phyloP scores from a whole-genome alignment of 2,888 invertebrate species.

The Tenthredo notha region DNA sequence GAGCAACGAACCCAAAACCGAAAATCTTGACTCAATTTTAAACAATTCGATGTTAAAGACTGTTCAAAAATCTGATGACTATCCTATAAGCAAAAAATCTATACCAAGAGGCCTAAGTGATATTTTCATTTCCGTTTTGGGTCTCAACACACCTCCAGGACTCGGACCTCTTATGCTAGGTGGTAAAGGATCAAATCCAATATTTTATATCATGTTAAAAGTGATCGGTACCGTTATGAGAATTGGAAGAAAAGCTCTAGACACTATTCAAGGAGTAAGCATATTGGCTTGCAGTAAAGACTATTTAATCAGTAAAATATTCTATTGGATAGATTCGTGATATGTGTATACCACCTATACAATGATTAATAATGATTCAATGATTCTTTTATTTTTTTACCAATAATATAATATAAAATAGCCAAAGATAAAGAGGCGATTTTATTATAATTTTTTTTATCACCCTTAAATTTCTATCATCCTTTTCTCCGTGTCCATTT shows the following conservation, averaged over 20 bases:
- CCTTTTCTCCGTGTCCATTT: background rate
- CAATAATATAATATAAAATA: background rate
- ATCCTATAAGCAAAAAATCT: background rate
- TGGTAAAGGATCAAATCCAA: background rate
- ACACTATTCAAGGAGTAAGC: slow-evolving; percentile 60
- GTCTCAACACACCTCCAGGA: background rate
- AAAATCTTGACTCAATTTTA: background rate
- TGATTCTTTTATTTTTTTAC: background rate
- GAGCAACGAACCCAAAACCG: background rate
- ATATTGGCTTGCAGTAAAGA: slow-evolving; percentile 61
- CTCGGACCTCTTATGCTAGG: slow-evolving; percentile 4
- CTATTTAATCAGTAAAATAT: slow-evolving; percentile 59
- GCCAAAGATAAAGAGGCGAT: background rate
- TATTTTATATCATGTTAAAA: slow-evolving; percentile 56
- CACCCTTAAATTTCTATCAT: background rate
- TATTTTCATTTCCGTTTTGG: slow-evolving; percentile 21
- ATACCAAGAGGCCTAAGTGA: background rate
- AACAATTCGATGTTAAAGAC: background rate
- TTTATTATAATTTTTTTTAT: background rate
- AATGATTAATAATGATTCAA: background rate
- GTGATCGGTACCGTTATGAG: slow-evolving; percentile 57
- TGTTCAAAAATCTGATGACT: background rate
- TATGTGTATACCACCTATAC: background rate
- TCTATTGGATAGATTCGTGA: slow-evolving; percentile 62
- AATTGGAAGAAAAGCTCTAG: slow-evolving; percentile 55